Conservation (phyloP, 2,888 invertebrate species). For the Ischnus inquisitorius region DNA sequence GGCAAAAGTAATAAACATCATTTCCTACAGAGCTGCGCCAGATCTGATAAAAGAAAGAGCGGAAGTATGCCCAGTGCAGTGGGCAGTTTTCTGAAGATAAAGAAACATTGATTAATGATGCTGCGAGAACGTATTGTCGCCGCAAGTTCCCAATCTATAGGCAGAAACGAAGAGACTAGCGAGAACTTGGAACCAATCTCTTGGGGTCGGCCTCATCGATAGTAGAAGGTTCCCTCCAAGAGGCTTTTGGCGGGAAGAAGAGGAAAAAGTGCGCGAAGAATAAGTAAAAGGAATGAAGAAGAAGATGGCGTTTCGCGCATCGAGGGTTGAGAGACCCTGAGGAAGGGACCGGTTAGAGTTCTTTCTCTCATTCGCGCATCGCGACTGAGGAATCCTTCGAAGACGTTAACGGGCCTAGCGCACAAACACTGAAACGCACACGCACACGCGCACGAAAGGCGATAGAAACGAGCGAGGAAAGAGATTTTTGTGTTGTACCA, state of each 20-base stretch:
- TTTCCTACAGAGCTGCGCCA: background rate
- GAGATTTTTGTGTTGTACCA: constrained; percentile 12
- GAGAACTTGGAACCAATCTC: constrained; percentile 17
- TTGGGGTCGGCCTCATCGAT: constrained; percentile 38
- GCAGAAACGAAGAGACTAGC: constrained; percentile 24
- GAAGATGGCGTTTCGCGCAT: constrained; percentile 47
- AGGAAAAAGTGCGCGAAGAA: background rate
- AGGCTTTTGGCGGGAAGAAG: constrained; percentile 61
- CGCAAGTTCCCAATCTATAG: background rate
- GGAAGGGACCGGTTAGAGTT: constrained; percentile 67
- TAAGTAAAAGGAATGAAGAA: constrained; percentile 19
- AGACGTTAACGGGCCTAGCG: constrained; percentile 58
- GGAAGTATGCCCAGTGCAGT: no score
- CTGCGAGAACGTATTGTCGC: no score
- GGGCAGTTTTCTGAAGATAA: no score
- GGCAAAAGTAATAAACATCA: no score
- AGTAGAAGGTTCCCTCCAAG: background rate
- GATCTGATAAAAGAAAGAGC: background rate
- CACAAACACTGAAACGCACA: constrained; percentile 6
- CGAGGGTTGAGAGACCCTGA: constrained; percentile 64
- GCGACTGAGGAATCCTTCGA: constrained; percentile 44
- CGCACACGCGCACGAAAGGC: background rate
- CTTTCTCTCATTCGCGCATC: constrained; percentile 44
- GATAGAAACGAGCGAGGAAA: constrained; percentile 17
- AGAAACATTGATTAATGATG: no score